These are phyloP conservation scores for Poeciliopsis gracilis DNA, from an alignment of 2,797 vertebrate species.

Conservation along the genomic window DNA sequence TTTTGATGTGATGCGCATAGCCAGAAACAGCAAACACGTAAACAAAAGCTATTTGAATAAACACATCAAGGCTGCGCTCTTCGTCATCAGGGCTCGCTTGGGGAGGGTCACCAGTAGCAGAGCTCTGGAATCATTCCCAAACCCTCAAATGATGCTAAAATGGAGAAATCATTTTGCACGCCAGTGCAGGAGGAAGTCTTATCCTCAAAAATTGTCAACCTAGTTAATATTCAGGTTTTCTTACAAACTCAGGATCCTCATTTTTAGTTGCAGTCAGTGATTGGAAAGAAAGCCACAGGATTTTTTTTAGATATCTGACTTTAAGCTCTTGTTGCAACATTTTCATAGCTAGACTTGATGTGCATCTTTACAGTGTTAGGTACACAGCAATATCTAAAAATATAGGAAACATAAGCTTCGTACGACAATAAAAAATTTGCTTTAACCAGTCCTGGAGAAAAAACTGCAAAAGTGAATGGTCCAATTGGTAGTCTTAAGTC, in stretches of 20 bases:
- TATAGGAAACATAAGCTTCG: neutral
- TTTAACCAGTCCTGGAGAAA: neutral
- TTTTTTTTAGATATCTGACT: neutral
- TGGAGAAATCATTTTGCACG: constrained; percentile 26
- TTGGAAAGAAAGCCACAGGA: constrained; percentile 14
- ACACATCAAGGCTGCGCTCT: constrained; percentile 57
- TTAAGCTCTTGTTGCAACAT: constrained; percentile 24
- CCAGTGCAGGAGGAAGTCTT: too few relatives aligned
- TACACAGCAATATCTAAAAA: neutral
- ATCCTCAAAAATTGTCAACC: constrained; percentile 12
- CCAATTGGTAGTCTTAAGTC: neutral
- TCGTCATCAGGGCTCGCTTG: constrained; percentile 37
- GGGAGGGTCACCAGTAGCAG: constrained; percentile 40
- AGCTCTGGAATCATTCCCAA: constrained; percentile 48
- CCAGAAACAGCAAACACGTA: constrained; percentile 47
- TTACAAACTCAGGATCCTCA: neutral
- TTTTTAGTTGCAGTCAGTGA: constrained; percentile 61
- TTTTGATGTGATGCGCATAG: constrained; percentile 41
- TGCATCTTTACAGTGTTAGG: neutral
- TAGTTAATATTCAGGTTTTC: neutral
- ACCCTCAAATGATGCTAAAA: constrained; percentile 34
- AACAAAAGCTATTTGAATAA: constrained; percentile 66
- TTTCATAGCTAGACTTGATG: neutral
- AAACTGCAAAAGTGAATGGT: neutral
- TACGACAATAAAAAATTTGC: neutral